Percentiles rank a stretch among this genome's conserved stretches.
Conservation (phyloP, 2,113 vertebrate genomes). For the Theristicus caerulescens region DNA sequence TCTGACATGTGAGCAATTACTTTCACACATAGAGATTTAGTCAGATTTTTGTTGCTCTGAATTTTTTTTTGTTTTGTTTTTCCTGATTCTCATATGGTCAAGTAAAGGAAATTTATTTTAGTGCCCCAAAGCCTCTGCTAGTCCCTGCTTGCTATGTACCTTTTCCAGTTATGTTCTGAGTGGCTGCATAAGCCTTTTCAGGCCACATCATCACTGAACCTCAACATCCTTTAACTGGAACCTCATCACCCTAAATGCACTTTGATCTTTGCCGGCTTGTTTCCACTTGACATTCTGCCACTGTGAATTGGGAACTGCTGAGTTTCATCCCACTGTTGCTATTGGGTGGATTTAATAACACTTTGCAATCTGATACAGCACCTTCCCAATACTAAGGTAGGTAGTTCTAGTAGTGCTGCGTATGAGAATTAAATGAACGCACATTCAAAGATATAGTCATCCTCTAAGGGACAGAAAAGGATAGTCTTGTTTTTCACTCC, state of each 20-base stretch:
- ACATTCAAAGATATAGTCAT: background rate
- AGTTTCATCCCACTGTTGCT: background rate
- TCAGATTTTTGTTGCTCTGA: background rate
- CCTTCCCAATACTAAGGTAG: background rate
- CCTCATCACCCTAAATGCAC: background rate
- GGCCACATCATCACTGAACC: background rate
- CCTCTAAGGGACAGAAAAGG: background rate
- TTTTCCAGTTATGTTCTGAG: background rate
- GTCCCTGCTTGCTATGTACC: background rate
- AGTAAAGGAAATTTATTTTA: conserved; percentile 11
- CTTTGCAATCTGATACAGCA: background rate
- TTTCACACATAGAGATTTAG: background rate
- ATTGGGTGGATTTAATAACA: background rate
- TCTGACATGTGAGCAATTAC: background rate
- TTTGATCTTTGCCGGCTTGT: background rate
- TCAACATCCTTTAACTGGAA: background rate
- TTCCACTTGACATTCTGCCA: background rate
- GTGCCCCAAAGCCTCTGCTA: background rate
- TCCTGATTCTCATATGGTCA: conserved; percentile 37
- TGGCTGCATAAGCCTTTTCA: background rate
- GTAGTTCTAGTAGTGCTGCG: background rate
- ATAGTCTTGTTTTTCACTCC: background rate
- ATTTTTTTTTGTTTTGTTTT: background rate
- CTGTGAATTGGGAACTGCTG: background rate
- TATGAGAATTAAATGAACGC: background rate